Evolutionary conservation across 2,797 vertebrate species (phyloP), one percentile per base, ranked within the genome.

Genomic region (Heterohyrax brucei): DNA sequence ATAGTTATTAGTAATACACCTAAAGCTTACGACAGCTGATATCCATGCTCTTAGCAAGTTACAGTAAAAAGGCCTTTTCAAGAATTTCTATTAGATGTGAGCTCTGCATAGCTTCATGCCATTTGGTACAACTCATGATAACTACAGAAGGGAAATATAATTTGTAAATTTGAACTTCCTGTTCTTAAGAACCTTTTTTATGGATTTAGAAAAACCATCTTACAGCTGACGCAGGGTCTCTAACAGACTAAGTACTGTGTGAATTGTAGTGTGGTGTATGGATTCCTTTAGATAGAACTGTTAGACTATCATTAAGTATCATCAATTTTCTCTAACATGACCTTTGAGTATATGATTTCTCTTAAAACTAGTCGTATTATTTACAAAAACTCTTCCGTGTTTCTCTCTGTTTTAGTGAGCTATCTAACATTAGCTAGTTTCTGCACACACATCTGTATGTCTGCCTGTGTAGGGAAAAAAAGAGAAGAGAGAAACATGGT

Each of bases 91-190:
- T 28, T 66, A 81, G 50, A 44, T 12, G 79, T 46, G 12, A 0
- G 19, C 62, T 89, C 39, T 89, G 10, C 19, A 28, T 83, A 66
- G 19, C 10, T 84, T 39, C 59, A 70, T 44, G 0, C 14, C 16
- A 1, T 10, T 72, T 82, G 80, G 64, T 33, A 53, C 50, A 84
- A 46, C 68, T 87, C 30, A 80, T 77, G 7, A 59, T 64, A 73
- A 24, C 14, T 19, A 72, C 9, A n/a, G 7, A 66, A 76, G 26
- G 28, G 53, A 56, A 80, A 59, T 18, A 30, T 77, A 70, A 89
- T 83, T 46, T 86, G 10, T 91, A 89, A 91, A 26, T 28, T 5
- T 87, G 22, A 93, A 88, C n/a, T 70, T 50, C 10, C 56, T 73
- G 10, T 75, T 53, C 28, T 68, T 21, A 26, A 88, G 14, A 64